A percentile compares a stretch with the other conserved stretches of the same genome.
These are phyloP conservation scores for Drosophila stalkeri DNA, from an alignment of 2,888 invertebrate genomes.

Conservation along the genomic window DNA sequence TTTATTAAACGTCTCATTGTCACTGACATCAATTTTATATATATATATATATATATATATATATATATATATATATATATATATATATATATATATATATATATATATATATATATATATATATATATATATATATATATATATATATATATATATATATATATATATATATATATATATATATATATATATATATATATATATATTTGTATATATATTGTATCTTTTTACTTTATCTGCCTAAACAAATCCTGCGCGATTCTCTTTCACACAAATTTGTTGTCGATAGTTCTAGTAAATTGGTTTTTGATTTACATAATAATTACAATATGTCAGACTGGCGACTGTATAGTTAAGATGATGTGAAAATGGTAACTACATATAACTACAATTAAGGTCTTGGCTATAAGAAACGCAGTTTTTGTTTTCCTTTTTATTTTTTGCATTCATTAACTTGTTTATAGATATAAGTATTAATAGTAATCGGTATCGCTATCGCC, in stretches of 20 bases:
- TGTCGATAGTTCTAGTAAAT: conserved; percentile 60
- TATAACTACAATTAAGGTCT: conserved; percentile 24
- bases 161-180: neutral
- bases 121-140: conserved; percentile 34
- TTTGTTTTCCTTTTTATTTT: conserved; percentile 49
- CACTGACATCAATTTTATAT: conserved; percentile 39
- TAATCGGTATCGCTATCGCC: conserved; percentile 52
- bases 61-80: neutral
- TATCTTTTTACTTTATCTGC: conserved; percentile 63
- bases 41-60: neutral
- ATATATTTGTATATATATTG: no score
- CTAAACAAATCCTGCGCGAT: conserved; percentile 65
- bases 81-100: neutral
- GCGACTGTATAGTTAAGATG: conserved; percentile 50
- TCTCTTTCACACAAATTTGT: conserved; percentile 46
- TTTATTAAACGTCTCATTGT: conserved; percentile 68
- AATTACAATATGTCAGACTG: conserved; percentile 70
- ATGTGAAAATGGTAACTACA: conserved; percentile 37
- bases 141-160: neutral
- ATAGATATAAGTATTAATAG: conserved; percentile 60
- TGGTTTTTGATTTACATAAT: conserved; percentile 73
- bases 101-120: neutral
- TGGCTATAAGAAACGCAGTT: conserved; percentile 52
- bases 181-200: no score
- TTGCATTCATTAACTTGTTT: conserved; percentile 26